These are phyloP conservation scores for Asarcornis scutulata DNA, from an alignment of 2,113 vertebrate species.

Conservation along the genomic window DNA sequence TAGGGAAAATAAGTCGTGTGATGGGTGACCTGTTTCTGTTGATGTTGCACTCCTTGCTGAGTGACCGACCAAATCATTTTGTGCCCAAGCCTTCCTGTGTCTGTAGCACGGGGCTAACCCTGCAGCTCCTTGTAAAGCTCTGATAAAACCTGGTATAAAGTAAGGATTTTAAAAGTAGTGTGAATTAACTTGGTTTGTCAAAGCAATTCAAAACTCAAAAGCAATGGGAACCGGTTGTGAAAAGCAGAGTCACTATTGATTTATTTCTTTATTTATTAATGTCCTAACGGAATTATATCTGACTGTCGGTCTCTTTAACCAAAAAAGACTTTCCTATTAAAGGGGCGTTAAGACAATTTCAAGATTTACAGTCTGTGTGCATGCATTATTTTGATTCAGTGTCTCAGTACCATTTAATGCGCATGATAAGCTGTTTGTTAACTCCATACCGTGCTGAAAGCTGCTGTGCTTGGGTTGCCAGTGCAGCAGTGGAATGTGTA, in stretches of 20 bases:
- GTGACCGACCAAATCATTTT: neutral
- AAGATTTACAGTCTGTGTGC: neutral
- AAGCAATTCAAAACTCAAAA: constrained; percentile 21
- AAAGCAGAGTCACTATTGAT: neutral
- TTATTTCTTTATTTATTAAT: neutral
- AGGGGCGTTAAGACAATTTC: neutral
- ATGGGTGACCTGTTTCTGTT: neutral
- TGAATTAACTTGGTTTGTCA: neutral
- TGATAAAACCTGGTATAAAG: neutral
- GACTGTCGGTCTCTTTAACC: neutral
- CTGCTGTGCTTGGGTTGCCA: constrained; percentile 10
- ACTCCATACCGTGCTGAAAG: neutral
- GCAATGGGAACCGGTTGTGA: constrained; percentile 29
- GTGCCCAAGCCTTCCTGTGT: neutral
- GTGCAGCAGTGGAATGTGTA: constrained; percentile 25
- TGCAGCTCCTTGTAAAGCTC: neutral
- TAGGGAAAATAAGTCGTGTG: no score
- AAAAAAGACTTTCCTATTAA: neutral
- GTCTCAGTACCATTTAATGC: neutral
- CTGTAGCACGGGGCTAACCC: neutral
- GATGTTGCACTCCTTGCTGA: neutral
- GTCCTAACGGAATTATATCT: neutral
- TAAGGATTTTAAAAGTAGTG: neutral
- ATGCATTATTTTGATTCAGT: neutral
- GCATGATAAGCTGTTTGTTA: neutral